Evolutionary conservation across 2,797 vertebrate genomes (phyloP), one percentile per base, ranked within the genome.

Genomic region (Huso huso): DNA sequence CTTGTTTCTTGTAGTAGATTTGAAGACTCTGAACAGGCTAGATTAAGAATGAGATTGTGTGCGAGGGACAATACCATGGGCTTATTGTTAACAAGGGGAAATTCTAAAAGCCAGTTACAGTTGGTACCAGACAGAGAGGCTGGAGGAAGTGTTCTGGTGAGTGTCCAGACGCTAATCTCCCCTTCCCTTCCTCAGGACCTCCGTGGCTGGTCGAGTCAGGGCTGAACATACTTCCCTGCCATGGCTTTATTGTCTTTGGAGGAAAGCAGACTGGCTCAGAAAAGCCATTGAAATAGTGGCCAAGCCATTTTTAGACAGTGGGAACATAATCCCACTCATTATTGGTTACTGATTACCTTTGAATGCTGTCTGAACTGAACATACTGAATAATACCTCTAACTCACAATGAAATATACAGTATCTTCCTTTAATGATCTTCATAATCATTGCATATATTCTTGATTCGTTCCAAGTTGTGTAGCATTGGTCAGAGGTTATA

Each of bases 321-420:
- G 23, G 23, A 23, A 23, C 23, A 23, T 23, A 23, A 23, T 23
- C 23, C 3, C 23, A 23, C 23, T 3, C 23, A 23, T 23, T 23
- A 23, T 23, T 23, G 23, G 23, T 23, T 23, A 23, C 23, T 23
- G 23, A 23, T 23, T 1, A 23, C 23, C 3, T 23, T 23, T n/a
- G n/a, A n/a, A n/a, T n/a, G n/a, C n/a, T n/a, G n/a, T 23, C 23
- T 23, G 1, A 23, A 23, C 23, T 23, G 23, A 23, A 23, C 23
- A 23, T 23, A 23, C 15, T 51, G 11, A 23, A 49, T 23, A 5
- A 10, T 51, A 7, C n/a, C 59, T 49, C 57, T 50, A 10, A 23
- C 60, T 64, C 57, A 51, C 55, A 58, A 10, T 58, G 11, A 58
- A 7, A n/a, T 11, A 58, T 58, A n/a, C 62, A 71, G 6, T 60